Conservation (phyloP, 2,888 invertebrate genomes). For the Meandrusa payeni region DNA sequence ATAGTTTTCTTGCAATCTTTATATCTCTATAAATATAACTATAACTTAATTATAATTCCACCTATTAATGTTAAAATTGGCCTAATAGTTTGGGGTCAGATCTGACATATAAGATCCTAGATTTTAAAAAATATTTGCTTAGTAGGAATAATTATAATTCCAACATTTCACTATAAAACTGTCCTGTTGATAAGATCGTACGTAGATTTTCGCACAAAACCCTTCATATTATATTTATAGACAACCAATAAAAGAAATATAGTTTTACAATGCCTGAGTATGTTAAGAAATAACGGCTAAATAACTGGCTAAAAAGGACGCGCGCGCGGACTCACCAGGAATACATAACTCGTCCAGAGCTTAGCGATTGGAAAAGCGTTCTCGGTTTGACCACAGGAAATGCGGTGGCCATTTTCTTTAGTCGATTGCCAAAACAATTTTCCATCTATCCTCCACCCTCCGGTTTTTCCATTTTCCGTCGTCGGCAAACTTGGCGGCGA, state of each 20-base stretch:
- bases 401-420: conserved; percentile 68
- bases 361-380: conserved; percentile 62
- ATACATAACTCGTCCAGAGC: conserved; percentile 45
- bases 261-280: not conserved
- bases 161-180: no score
- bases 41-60: no score
- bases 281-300: conserved; percentile 5
- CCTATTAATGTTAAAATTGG: no score
- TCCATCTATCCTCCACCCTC: conserved; percentile 60
- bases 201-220: no score
- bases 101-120: no score
- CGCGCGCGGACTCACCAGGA: conserved; percentile 44
- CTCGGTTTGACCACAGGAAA: conserved; percentile 78
- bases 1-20: no score
- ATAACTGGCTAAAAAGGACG: conserved; percentile 5
- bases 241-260: conserved; percentile 8
- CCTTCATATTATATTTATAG: conserved; percentile 1
- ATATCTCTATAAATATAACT: no score
- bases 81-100: no score
- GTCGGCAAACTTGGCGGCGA: conserved; percentile 60
- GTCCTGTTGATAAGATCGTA: no score
- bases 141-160: no score
- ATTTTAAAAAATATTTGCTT: no score
- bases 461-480: conserved; percentile 67
- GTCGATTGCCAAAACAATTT: conserved; percentile 69